A percentile compares a stretch with the other conserved stretches of the same genome.
Evolutionary conservation across 2,113 vertebrate species (phyloP).

Genomic region (Falco punctatus): DNA sequence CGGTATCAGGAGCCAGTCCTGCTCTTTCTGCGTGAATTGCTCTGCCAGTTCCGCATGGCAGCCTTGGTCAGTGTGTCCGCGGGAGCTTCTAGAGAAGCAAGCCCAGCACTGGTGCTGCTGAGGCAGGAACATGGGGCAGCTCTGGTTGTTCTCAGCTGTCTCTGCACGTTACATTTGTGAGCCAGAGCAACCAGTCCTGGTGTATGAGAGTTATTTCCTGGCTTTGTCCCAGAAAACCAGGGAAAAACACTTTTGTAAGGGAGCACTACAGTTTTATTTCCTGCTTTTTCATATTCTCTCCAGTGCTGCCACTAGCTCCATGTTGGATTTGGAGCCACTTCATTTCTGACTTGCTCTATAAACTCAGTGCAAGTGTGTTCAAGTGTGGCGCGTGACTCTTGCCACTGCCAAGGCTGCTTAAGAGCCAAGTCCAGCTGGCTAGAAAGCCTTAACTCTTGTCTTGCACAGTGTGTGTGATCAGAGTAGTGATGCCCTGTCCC

Average conservation of each 20-base stretch:
- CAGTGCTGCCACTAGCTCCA: not conserved
- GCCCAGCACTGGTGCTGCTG: not conserved
- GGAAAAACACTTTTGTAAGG: not conserved
- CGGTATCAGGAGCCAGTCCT: not conserved
- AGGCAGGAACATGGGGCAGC: not conserved
- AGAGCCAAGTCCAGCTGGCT: not conserved
- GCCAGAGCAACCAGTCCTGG: not conserved
- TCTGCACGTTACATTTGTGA: not conserved
- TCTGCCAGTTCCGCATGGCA: not conserved
- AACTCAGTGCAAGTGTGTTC: not conserved
- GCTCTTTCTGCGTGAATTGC: not conserved
- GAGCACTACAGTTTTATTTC: not conserved
- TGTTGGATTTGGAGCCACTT: not conserved
- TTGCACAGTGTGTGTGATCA: not conserved
- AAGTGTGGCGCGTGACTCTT: not conserved
- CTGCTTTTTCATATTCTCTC: not conserved
- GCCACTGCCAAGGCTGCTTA: not conserved
- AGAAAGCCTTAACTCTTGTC: constrained; percentile 14
- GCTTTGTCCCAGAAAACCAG: not conserved
- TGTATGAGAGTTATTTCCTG: not conserved
- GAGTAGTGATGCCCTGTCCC: not conserved
- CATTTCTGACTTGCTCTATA: not conserved
- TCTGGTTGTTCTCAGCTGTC: not conserved
- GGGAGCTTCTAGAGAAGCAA: not conserved
- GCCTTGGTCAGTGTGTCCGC: not conserved